A percentile compares a stretch with the other conserved stretches of the same genome.
These are phyloP conservation scores for Steatornis caripensis DNA, from an alignment of 2,113 vertebrate genomes.

Conservation along the genomic window DNA sequence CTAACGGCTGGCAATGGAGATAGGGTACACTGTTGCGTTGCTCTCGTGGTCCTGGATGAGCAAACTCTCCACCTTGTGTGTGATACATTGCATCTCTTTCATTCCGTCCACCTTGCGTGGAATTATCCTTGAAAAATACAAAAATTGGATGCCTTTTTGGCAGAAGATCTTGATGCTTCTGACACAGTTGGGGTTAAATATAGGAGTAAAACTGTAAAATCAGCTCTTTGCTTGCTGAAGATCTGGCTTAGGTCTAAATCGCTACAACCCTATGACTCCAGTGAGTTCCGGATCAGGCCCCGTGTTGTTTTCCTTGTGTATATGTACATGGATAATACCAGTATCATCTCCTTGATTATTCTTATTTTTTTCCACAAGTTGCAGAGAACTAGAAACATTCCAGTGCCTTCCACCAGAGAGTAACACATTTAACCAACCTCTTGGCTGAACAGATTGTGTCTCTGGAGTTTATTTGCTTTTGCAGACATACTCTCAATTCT, in stretches of 20 bases:
- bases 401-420: background rate
- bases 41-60: background rate
- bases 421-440: background rate
- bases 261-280: background rate
- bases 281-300: background rate
- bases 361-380: background rate
- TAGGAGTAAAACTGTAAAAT: background rate
- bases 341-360: background rate
- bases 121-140: conserved; percentile 9
- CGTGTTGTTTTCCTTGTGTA: background rate
- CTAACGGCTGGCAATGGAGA: background rate
- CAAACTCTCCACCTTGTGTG: background rate
- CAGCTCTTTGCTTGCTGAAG: background rate
- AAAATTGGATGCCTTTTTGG: background rate
- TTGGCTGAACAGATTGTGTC: background rate
- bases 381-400: background rate
- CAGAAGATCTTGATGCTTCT: background rate
- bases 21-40: background rate
- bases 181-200: background rate
- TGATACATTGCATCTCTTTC: background rate
- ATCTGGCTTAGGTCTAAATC: background rate
- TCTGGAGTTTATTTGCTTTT: conserved; percentile 10
- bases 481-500: background rate
- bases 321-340: background rate
- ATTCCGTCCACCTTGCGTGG: background rate